Evolutionary conservation across 1,140 invertebrate genomes (phyloP), one percentile per base, ranked within the genome.

Genomic region (Mylabris phalerata): DNA sequence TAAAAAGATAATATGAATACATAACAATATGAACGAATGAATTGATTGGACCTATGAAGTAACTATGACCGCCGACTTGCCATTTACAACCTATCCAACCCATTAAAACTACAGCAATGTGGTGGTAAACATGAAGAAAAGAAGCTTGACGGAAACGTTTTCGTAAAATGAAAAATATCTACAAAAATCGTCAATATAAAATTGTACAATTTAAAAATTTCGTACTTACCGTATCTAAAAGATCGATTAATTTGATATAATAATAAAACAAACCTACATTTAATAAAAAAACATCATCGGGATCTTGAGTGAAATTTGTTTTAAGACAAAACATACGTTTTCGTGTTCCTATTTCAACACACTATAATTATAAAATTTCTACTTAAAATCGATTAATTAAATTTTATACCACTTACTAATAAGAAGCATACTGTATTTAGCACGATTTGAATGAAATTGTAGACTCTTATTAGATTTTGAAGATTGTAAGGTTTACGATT

Each of bases 291-390:
- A 86, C 63, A 65, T 88, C 82, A 64, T 82, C 62, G 59, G 83
- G 77, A 63, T 76, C 75, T 61, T 82, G 67, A 3, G 86, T 81
- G 71, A 82, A 88, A 72, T 89, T 80, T 13, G 92, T 77, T 19
- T 86, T 83, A 73, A 91, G 79, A 73, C 92, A 93, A 9, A 11
- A 41, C 32, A 56, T 60, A 55, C 51, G 49, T 9, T 50, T 38
- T 43, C 25, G 24, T 24, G 40, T 11, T 3, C 49, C 4, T 11
- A 48, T 5, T n/a, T 50, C 38, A 9, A 11, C 10, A 10, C 5
- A 9, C 27, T 50, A 6, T 26, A 50, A 50, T 0, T 38, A 3
- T 26, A 4, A 50, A 50, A 13, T 13, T 13, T 13, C 13, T 1
- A 13, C 13, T 13, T 11, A 39, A 7, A 52, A 26, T 19, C 9